These are phyloP conservation scores for Lerema accius DNA, from an alignment of 1,140 invertebrate species.

Conservation along the genomic window DNA sequence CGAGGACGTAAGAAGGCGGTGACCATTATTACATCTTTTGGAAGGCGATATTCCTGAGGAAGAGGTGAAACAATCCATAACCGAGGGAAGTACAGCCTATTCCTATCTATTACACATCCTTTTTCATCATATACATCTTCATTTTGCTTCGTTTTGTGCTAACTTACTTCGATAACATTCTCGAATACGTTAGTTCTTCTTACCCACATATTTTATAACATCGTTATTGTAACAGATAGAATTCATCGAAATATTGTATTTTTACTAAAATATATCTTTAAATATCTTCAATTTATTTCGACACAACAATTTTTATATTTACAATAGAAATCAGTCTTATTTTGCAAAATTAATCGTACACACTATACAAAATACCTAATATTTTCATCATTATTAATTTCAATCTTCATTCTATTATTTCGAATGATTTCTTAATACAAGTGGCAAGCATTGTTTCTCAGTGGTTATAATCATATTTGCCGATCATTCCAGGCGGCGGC, in stretches of 20 bases:
- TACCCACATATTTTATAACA: neutral
- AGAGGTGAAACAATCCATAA: neutral
- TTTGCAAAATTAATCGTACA: neutral
- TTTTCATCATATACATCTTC: neutral
- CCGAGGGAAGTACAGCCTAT: conserved; percentile 5
- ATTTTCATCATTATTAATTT: neutral
- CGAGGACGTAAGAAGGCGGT: neutral
- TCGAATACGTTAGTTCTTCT: neutral
- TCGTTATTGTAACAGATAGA: no score
- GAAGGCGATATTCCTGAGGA: neutral
- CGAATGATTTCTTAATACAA: neutral
- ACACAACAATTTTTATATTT: neutral
- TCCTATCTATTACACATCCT: neutral
- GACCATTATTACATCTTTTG: neutral
- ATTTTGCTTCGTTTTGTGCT: neutral
- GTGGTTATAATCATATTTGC: neutral
- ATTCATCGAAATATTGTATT: neutral
- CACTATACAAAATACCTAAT: neutral
- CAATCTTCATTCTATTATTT: neutral
- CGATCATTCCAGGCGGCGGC: neutral
- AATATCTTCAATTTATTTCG: neutral
- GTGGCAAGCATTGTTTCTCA: neutral
- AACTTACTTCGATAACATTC: neutral
- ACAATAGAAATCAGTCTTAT: neutral
- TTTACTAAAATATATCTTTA: neutral